phyloP scores from a whole-genome alignment of 2,888 invertebrate genomes.

The Operophtera brumata region DNA sequence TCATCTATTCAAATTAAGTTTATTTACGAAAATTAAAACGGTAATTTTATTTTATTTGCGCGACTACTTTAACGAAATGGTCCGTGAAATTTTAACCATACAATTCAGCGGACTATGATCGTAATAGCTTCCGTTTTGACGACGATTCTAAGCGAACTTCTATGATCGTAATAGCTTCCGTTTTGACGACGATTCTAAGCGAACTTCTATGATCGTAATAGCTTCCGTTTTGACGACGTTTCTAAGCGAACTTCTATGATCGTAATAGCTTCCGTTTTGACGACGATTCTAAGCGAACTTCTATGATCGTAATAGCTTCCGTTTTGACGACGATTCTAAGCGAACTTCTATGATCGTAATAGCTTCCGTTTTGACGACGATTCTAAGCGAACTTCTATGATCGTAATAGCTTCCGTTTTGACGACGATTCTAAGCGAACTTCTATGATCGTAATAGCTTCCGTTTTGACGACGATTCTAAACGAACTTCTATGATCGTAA shows the following conservation, averaged over 20 bases:
- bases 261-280: conserved; percentile 31
- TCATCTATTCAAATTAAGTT: too few species aligned
- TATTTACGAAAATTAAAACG: conserved; percentile 5
- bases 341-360: conserved; percentile 36
- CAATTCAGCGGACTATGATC: conserved; percentile 28
- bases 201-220: conserved; percentile 36
- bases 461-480: conserved; percentile 18
- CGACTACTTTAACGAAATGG: conserved; percentile 16
- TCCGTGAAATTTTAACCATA: conserved; percentile 5
- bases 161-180: conserved; percentile 35
- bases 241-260: conserved; percentile 28
- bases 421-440: conserved; percentile 19
- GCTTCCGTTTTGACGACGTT: conserved; percentile 22
- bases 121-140: conserved; percentile 31
- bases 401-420: conserved; percentile 32
- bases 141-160: conserved; percentile 17
- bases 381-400: conserved; percentile 30
- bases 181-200: conserved; percentile 16
- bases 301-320: conserved; percentile 35
- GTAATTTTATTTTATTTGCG: conserved; percentile 8
- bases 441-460: conserved; percentile 36
- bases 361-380: conserved; percentile 22
- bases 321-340: conserved; percentile 17
- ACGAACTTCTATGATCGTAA: conserved; percentile 34
- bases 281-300: conserved; percentile 18